Evolutionary conservation across 1,140 invertebrate genomes (phyloP).

Genomic region (Muscidifurax raptorellus): DNA sequence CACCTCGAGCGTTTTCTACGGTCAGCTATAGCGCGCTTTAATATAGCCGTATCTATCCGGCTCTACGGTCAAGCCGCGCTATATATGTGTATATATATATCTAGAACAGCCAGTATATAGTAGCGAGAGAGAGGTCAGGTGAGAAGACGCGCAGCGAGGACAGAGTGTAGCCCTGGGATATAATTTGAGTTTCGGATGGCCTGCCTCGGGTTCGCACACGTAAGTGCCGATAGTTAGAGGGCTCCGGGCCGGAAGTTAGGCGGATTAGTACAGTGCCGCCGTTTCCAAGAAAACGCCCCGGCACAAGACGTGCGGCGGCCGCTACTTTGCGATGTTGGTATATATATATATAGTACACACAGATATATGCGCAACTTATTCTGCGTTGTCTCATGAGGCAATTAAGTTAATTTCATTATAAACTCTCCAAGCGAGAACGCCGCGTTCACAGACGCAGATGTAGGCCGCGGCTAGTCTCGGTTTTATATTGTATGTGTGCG

Average conservation of each 20-base stretch:
- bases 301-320: background rate
- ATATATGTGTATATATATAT: too few relatives aligned
- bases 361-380: background rate
- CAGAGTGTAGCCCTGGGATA: background rate
- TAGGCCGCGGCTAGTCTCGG: too few relatives aligned
- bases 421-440: too few relatives aligned
- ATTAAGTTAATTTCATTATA: background rate
- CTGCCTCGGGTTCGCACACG: background rate
- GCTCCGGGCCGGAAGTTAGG: constrained; percentile 13
- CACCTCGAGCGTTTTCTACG: background rate
- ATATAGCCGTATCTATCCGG: background rate
- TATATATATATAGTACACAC: too few relatives aligned
- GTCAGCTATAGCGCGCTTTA: background rate
- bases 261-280: constrained; percentile 25
- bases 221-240: constrained; percentile 29
- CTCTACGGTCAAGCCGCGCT: background rate
- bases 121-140: background rate
- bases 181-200: constrained; percentile 44
- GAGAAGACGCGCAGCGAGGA: background rate
- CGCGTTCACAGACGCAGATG: too few relatives aligned
- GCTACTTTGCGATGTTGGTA: background rate
- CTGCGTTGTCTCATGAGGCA: too few relatives aligned
- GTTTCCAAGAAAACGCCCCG: background rate
- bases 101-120: background rate
- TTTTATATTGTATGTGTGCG: too few relatives aligned